Percentiles rank a stretch among this genome's conserved stretches.
Evolutionary conservation across 1,140 invertebrate genomes (phyloP).

Genomic region (Drosophila erecta): DNA sequence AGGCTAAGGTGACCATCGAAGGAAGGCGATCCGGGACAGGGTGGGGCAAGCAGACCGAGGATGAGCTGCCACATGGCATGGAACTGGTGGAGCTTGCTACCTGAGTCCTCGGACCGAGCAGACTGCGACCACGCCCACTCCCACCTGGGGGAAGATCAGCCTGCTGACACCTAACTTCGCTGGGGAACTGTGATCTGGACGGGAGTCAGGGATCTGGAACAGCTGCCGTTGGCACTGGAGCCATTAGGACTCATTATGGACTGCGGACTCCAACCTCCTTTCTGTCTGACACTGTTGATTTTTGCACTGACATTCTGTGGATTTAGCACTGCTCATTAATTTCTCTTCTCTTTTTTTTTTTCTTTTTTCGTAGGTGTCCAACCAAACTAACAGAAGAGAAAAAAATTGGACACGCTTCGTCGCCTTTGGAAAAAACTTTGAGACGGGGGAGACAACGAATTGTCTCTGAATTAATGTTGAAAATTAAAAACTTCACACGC

Average conservation of each 20-base stretch:
- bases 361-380: background rate
- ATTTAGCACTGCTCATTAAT: constrained; percentile 42
- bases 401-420: constrained; percentile 61
- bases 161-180: constrained; percentile 67
- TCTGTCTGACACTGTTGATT: constrained; percentile 63
- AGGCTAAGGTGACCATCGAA: constrained; percentile 31
- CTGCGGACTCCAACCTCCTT: constrained; percentile 4
- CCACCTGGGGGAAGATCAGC: constrained; percentile 55
- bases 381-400: background rate
- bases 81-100: constrained; percentile 29
- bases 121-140: constrained; percentile 65
- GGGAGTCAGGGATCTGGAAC: constrained; percentile 3
- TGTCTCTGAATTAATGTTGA: constrained; percentile 78
- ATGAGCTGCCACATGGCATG: constrained; percentile 26
- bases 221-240: constrained; percentile 24
- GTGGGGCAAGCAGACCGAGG: background rate
- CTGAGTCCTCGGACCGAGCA: constrained; percentile 8
- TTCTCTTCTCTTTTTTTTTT: background rate
- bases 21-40: background rate
- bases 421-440: constrained; percentile 49
- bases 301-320: constrained; percentile 60
- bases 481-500: constrained; percentile 82
- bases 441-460: constrained; percentile 40
- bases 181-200: background rate
- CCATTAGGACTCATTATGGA: constrained; percentile 64